Conservation (phyloP, 2,888 invertebrate genomes). For the Philonicus albiceps region DNA sequence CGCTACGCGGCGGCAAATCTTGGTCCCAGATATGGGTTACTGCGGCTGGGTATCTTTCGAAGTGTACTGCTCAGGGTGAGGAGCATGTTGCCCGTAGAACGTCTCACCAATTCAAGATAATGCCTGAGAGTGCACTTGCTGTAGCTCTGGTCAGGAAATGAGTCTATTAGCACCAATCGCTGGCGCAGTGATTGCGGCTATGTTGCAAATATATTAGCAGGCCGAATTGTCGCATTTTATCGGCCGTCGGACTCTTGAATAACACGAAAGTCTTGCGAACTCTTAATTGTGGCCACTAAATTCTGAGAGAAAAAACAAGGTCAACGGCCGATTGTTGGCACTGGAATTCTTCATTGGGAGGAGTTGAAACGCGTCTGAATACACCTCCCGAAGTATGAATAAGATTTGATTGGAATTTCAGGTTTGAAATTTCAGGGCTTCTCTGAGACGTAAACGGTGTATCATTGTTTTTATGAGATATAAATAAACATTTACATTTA, state of each 20-base stretch:
- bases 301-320: background rate
- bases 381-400: too few species aligned
- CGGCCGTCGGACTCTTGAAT: background rate
- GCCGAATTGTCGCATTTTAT: background rate
- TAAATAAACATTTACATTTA: too few species aligned
- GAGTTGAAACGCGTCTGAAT: background rate
- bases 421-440: too few species aligned
- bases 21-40: background rate
- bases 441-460: too few species aligned
- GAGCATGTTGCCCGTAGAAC: background rate
- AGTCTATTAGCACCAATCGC: slow-evolving; percentile 8
- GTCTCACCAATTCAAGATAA: background rate
- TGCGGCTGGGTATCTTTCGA: background rate
- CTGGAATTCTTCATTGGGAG: background rate
- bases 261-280: background rate
- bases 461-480: too few species aligned
- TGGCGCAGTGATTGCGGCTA: background rate
- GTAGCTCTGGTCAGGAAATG: background rate
- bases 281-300: background rate
- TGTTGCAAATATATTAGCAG: background rate
- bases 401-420: too few species aligned
- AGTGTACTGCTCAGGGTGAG: background rate
- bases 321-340: background rate
- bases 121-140: background rate
- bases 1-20: background rate